These are phyloP conservation scores for Dysdera silvatica DNA, from an alignment of 1,140 invertebrate genomes.

Conservation along the genomic window DNA sequence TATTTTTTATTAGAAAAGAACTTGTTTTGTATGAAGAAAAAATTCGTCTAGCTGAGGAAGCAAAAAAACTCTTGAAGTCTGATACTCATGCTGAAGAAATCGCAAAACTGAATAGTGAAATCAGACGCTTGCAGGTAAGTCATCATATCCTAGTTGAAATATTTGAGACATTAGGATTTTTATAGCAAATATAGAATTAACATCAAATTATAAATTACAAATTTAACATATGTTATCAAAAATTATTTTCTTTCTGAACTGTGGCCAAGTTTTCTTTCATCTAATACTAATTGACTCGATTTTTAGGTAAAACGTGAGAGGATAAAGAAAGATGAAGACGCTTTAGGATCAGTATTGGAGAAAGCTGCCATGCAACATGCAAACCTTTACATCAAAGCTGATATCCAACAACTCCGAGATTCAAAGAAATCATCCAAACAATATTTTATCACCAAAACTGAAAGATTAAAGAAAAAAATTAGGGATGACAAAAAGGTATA, in stretches of 20 bases:
- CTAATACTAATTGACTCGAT: background rate
- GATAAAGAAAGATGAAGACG: constrained; percentile 19
- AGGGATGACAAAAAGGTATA: constrained; percentile 17
- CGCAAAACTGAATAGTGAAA: constrained; percentile 10
- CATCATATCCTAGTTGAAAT: too few species aligned
- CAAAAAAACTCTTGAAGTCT: constrained; percentile 16
- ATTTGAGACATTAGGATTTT: too few species aligned
- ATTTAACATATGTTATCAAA: background rate
- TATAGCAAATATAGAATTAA: background rate
- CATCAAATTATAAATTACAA: background rate
- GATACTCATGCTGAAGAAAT: background rate
- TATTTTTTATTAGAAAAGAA: background rate
- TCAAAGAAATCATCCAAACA: constrained; percentile 11
- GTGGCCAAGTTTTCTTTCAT: background rate
- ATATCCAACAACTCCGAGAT: constrained; percentile 18
- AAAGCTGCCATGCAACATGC: constrained; percentile 17
- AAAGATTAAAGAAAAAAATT: constrained; percentile 4
- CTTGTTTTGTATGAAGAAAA: constrained; percentile 20
- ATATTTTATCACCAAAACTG: constrained; percentile 13
- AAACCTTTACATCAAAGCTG: constrained; percentile 14
- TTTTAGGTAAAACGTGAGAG: constrained; percentile 13
- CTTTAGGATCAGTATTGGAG: background rate
- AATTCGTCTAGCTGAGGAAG: constrained; percentile 19
- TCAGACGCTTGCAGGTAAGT: constrained; percentile 13
- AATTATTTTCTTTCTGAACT: background rate